A percentile compares a stretch with the other conserved stretches of the same genome.
phyloP scores from a whole-genome alignment of 2,888 invertebrate species.

The Orchesellides sinensis region DNA sequence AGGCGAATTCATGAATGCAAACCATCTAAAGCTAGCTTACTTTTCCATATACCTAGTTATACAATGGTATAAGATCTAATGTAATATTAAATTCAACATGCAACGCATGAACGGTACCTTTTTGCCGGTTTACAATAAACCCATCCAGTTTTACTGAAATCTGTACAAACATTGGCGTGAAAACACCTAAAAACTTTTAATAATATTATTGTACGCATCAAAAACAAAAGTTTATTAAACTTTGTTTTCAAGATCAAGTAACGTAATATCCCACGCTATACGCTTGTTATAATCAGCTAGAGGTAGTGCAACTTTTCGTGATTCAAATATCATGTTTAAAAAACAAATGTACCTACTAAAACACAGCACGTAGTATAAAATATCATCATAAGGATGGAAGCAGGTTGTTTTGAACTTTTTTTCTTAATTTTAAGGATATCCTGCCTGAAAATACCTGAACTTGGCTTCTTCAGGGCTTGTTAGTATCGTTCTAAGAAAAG shows the following conservation, averaged over 20 bases:
- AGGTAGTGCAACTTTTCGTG: background rate
- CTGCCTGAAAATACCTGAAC: background rate
- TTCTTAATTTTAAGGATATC: slow-evolving; percentile 13
- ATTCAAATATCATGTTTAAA: background rate
- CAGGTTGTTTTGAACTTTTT: no score
- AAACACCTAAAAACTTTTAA: background rate
- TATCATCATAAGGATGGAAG: no score
- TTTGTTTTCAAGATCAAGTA: background rate
- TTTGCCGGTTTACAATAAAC: no score
- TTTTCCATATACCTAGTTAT: no score
- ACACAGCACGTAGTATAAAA: background rate
- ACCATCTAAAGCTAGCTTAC: no score
- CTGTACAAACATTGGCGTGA: background rate
- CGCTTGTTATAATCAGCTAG: no score
- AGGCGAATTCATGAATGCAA: no score
- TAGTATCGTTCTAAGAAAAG: background rate
- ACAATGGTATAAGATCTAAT: no score
- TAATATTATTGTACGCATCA: slow-evolving; percentile 7
- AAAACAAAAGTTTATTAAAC: slow-evolving; percentile 37
- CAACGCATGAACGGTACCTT: no score
- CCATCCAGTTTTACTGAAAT: no score
- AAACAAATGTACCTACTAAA: background rate
- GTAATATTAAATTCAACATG: no score
- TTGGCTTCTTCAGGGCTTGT: background rate
- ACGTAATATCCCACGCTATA: slow-evolving; percentile 19